Conservation (phyloP, 2,113 vertebrate species). For the Mola mola region DNA sequence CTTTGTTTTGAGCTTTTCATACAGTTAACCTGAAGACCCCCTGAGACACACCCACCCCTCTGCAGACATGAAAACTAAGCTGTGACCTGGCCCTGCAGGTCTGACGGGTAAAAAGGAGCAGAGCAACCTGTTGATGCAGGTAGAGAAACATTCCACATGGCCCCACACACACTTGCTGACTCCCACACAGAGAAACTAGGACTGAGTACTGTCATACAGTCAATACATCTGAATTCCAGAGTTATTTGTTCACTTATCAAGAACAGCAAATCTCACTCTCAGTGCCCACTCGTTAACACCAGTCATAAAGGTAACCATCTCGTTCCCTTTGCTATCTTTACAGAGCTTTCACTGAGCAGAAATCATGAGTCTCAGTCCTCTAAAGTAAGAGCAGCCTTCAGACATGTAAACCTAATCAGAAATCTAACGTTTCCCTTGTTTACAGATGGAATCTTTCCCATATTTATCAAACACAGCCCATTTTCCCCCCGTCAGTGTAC, state of each 20-base stretch:
- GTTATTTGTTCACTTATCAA: too few species aligned
- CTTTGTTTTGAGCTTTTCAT: conserved; percentile 26
- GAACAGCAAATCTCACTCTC: too few species aligned
- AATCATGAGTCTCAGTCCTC: conserved; percentile 56
- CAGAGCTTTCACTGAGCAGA: conserved; percentile 43
- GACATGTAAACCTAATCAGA: conserved; percentile 52
- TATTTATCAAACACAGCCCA: conserved; percentile 60
- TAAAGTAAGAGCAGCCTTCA: conserved; percentile 52
- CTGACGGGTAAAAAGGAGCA: conserved; percentile 64
- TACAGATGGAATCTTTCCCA: conserved; percentile 66
- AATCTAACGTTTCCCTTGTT: conserved; percentile 65
- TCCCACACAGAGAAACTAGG: conserved; percentile 17
- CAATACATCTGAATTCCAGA: too few species aligned
- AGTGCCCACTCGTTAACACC: too few species aligned
- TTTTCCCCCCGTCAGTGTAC: conserved; percentile 11
- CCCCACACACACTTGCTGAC: background rate
- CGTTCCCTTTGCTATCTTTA: conserved; percentile 44
- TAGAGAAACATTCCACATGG: conserved; percentile 63
- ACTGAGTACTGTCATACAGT: too few species aligned
- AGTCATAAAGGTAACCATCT: too few species aligned
- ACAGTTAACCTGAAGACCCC: conserved; percentile 41
- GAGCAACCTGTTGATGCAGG: conserved; percentile 74
- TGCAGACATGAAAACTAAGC: conserved; percentile 20
- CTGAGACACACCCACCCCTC: background rate
- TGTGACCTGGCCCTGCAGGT: conserved; percentile 66